Base-by-base conservation (phyloP, 2,797 vertebrate genomes). In the Myoxocephalus aenaeus region DNA sequence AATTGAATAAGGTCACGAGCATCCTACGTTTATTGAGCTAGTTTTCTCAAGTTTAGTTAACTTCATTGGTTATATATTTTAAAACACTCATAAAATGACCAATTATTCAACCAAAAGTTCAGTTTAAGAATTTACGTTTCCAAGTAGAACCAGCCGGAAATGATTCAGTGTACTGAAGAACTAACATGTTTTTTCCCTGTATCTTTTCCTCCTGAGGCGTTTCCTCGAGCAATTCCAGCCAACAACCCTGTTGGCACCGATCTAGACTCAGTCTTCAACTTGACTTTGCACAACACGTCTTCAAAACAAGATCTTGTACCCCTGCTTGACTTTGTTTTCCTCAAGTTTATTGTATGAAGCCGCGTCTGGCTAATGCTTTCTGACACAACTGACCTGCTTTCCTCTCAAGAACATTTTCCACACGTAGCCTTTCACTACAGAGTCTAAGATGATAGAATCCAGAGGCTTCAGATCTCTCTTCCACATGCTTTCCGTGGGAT, bases 251-350 rank as follows among this genome's bases (percentile, higher is more conserved):
- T 62, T 56, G 25, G 58, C 46, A 27, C 56, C 29, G 46, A 61
- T 56, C 12, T 46, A 44, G 44, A 70, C 25, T 51, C n/a, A 12
- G 36, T 66, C 63, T 79, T 62, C 36, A 67, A 38, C 70, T 69
- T 56, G 48, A 79, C 84, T 88, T 86, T 51, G 75, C 75, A 76
- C 75, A 58, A 42, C 50, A 76, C 40, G 80, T 80, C 70, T 66
- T 76, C 62, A 65, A 70, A 74, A 77, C 78, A 76, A 48, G 40
- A 50, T 34, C 40, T 59, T 70, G 29, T 34, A 57, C 27, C 48
- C 4, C 20, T 29, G 29, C n/a, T 36, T 36, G 22, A 22, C 65
- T 70, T 66, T 73, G 34, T 65, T 51, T 48, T 80, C 29, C 58
- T 80, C 18, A 62, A 59, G 61, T 48, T 1, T 7, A 50, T 56